phyloP scores from a whole-genome alignment of 2,888 invertebrate genomes.

The Thymelicus sylvestris region DNA sequence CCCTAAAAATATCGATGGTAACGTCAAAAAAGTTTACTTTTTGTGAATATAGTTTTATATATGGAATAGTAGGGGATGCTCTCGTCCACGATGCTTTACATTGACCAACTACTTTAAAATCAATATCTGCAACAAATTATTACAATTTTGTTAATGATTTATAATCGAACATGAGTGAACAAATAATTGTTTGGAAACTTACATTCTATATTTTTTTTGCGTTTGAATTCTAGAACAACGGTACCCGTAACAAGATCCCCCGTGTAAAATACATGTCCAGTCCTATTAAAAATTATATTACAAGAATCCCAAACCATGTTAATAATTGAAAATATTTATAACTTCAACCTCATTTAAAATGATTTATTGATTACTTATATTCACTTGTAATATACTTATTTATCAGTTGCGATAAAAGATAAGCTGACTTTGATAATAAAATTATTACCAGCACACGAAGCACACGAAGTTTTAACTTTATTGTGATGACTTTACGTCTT shows the following conservation, averaged over 20 bases:
- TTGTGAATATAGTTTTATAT: conserved; percentile 69
- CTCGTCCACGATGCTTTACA: conserved; percentile 73
- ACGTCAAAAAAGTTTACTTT: conserved; percentile 62
- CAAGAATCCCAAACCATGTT: conserved; percentile 66
- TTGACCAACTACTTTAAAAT: conserved; percentile 63
- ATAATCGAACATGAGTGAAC: background rate
- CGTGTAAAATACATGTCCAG: conserved; percentile 61
- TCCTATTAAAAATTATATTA: conserved; percentile 63
- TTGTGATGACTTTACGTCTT: background rate
- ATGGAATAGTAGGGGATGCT: conserved; percentile 66
- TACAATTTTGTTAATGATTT: background rate
- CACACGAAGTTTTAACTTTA: background rate
- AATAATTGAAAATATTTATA: conserved; percentile 1
- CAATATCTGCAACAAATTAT: conserved; percentile 58
- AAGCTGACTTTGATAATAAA: conserved; percentile 17
- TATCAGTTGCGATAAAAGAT: conserved; percentile 31
- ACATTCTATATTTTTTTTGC: conserved; percentile 65
- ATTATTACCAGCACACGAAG: conserved; percentile 11
- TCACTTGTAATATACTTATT: conserved; percentile 21
- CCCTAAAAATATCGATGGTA: conserved; percentile 59
- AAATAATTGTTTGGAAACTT: conserved; percentile 37
- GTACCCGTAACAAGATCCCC: conserved; percentile 75
- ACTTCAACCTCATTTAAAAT: background rate
- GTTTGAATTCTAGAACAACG: conserved; percentile 63
- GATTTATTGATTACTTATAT: conserved; percentile 13